Evolutionary conservation across 53 echinoderm and acorn worm species (phyloP), one percentile per base, ranked within the genome.

Genomic region (Zoroaster sp.): DNA sequence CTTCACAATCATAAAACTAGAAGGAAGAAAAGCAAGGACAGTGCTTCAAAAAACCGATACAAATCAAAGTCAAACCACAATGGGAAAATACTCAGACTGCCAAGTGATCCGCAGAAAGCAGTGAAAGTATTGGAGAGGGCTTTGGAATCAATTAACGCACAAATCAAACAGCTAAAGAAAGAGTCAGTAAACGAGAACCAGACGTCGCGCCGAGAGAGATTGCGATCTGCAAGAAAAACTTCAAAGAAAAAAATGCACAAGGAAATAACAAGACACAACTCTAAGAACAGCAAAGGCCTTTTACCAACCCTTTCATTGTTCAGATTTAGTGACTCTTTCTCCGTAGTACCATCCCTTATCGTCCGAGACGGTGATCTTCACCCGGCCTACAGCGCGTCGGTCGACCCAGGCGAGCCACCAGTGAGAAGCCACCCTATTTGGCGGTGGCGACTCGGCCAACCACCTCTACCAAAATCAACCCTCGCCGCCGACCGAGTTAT

Each of bases 381-480:
- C n/a, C 96, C 94, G 5, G 91, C 96, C 30, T 94, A 86, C 63
- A 91, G 93, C 31, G 74, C 93, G 90, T 72, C 66, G 7, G 73
- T 92, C 11, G 88, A 89, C n/a, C 78, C 63, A 7, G 74, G 83
- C 17, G 34, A 78, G 5, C 65, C 66, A 23, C 96, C 96, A 33
- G 80, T 87, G 4, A 87, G 89, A 13, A 73, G 73, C 72, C 96
- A 96, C 52, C 96, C 96, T 3, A 77, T 96, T 40, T 96, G 96
- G 96, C 75, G 74, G 17, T 96, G 96, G 96, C 89, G 69, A 87
- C 59, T 96, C 11, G 96, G 96, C 11, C 86, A 83, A 7, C 69
- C 83, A 4, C 96, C 96, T 11, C 74, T 96, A 35, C 94, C 94
- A 1, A 75, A 82, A 39, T 73, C 93, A 17, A 10, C 66, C 33